Evolutionary conservation across 2,113 vertebrate genomes (phyloP).

Genomic region (Rostratula benghalensis): DNA sequence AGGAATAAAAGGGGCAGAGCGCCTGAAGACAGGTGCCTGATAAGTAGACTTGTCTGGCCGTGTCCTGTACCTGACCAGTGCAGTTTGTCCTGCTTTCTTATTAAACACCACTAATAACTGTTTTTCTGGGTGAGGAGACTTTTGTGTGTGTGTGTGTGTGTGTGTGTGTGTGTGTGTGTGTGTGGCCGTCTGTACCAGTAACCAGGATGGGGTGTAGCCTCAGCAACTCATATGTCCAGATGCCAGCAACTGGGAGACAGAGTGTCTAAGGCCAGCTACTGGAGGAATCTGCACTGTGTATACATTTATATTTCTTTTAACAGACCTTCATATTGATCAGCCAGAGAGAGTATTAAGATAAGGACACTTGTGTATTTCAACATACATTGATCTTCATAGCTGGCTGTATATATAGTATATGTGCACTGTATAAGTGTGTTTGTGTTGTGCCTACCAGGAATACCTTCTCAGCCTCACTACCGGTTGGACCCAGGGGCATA

Average conservation of each 20-base stretch:
- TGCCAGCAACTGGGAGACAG: neutral
- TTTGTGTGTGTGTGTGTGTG: neutral
- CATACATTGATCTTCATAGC: neutral
- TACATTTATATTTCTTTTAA: neutral
- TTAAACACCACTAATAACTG: neutral
- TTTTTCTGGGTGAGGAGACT: neutral
- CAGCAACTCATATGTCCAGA: neutral
- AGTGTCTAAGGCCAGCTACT: neutral
- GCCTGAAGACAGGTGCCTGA: neutral
- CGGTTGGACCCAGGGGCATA: neutral
- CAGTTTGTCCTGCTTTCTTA: neutral
- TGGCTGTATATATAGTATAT: neutral
- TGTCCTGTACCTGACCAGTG: accelerated
- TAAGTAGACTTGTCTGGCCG: neutral
- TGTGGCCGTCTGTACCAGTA: neutral
- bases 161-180: neutral
- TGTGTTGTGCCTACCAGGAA: neutral
- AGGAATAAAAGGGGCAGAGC: neutral
- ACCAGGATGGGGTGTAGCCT: neutral
- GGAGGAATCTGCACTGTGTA: neutral
- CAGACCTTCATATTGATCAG: neutral
- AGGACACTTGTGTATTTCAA: neutral
- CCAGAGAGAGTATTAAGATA: neutral
- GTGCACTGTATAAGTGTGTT: neutral
- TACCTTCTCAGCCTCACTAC: neutral